These are phyloP conservation scores for Desoria tigrina DNA, from an alignment of 2,888 invertebrate species.

Conservation along the genomic window DNA sequence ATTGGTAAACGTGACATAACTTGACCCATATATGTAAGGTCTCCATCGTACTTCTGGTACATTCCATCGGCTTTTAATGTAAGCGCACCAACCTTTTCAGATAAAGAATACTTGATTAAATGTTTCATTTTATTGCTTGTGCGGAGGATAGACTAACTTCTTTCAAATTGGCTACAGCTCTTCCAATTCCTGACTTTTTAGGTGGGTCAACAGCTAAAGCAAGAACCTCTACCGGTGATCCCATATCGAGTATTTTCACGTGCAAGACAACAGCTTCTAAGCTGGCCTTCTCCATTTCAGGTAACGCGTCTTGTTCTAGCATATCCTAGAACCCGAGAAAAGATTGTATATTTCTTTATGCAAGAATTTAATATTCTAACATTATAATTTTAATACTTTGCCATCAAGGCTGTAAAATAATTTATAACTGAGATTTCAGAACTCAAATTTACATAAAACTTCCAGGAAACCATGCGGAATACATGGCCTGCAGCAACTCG, in stretches of 20 bases:
- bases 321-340: constrained; percentile 20
- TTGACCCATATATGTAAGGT: constrained; percentile 80
- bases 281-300: constrained; percentile 80
- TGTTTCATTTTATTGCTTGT: neutral
- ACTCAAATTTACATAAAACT: constrained; percentile 63
- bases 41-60: constrained; percentile 69
- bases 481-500: constrained; percentile 78
- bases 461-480: constrained; percentile 72
- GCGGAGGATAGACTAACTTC: constrained; percentile 62
- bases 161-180: constrained; percentile 80
- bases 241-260: constrained; percentile 79
- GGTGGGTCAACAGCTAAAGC: constrained; percentile 86
- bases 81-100: constrained; percentile 72
- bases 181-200: constrained; percentile 74
- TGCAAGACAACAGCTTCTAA: constrained; percentile 77
- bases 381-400: too few relatives aligned
- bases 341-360: neutral
- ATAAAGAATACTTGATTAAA: constrained; percentile 6
- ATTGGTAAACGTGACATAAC: constrained; percentile 81
- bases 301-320: constrained; percentile 61
- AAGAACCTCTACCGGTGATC: constrained; percentile 74
- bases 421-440: too few relatives aligned
- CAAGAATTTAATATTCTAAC: constrained; percentile 4
- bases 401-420: neutral
- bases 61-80: constrained; percentile 63